Evolutionary conservation across 1,140 invertebrate species (phyloP).

Genomic region (Drosophila tropicalis): DNA sequence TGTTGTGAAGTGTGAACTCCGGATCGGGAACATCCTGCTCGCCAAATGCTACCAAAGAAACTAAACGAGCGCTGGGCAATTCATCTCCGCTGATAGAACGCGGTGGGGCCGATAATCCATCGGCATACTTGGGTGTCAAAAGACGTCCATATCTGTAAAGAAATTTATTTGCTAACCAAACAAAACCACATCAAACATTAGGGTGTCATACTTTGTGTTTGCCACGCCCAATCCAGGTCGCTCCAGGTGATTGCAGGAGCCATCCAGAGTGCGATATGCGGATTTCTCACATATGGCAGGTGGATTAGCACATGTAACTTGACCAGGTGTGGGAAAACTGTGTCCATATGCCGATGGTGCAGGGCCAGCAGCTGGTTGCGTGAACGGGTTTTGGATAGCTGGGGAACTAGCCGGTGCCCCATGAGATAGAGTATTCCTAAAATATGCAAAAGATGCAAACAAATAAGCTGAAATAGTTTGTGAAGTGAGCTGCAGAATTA

Average conservation of each 20-base stretch:
- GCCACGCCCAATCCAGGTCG: slow-evolving; percentile 90
- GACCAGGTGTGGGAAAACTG: slow-evolving; percentile 60
- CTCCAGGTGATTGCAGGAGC: slow-evolving; percentile 92
- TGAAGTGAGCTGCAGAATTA: slow-evolving; percentile 3
- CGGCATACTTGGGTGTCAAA: slow-evolving; percentile 91
- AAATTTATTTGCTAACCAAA: neutral
- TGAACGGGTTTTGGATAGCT: slow-evolving; percentile 63
- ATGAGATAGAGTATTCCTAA: slow-evolving; percentile 57
- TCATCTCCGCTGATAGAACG: slow-evolving; percentile 85
- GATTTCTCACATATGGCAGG: slow-evolving; percentile 84
- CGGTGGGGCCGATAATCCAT: slow-evolving; percentile 88
- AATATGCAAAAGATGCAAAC: neutral
- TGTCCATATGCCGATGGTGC: slow-evolving; percentile 47
- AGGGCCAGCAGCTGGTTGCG: slow-evolving; percentile 21
- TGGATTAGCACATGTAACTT: slow-evolving; percentile 79
- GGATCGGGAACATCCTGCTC: slow-evolving; percentile 88
- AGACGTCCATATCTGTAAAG: slow-evolving; percentile 88
- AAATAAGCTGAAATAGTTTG: too few relatives aligned
- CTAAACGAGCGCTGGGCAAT: slow-evolving; percentile 88
- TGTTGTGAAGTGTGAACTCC: slow-evolving; percentile 89
- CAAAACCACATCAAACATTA: too few relatives aligned
- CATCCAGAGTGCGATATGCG: slow-evolving; percentile 91
- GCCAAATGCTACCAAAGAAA: slow-evolving; percentile 88
- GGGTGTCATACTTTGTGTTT: slow-evolving; percentile 74
- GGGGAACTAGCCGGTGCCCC: slow-evolving; percentile 49